A percentile compares a stretch with the other conserved stretches of the same genome.
phyloP scores from a whole-genome alignment of 2,797 vertebrate species.

The Mastacembelus armatus region DNA sequence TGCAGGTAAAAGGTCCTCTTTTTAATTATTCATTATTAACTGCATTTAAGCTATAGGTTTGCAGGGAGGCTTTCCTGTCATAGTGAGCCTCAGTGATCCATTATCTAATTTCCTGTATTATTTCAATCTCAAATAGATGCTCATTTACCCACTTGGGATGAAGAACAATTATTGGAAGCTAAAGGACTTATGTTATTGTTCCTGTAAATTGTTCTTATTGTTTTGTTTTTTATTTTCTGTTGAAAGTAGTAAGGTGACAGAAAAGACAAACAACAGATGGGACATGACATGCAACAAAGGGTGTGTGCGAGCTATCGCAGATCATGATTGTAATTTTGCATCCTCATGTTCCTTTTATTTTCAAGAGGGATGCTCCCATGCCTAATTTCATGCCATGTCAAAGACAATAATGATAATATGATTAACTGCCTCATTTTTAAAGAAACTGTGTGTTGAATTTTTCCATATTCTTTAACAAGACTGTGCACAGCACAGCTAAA shows the following conservation, averaged over 20 bases:
- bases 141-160: constrained; percentile 29
- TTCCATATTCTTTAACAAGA: too few species aligned
- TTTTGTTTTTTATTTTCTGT: neutral
- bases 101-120: constrained; percentile 53
- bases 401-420: neutral
- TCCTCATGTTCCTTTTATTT: constrained; percentile 4
- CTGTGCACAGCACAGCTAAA: too few species aligned
- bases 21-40: constrained; percentile 65
- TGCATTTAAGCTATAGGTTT: constrained; percentile 41
- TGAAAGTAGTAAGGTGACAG: neutral
- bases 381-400: neutral
- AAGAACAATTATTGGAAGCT: constrained; percentile 36
- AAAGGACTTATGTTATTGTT: constrained; percentile 9
- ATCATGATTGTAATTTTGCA: neutral
- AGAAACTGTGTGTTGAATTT: too few species aligned
- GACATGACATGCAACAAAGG: neutral
- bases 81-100: constrained; percentile 31
- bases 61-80: constrained; percentile 27
- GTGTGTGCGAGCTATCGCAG: neutral
- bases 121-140: constrained; percentile 14
- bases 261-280: neutral
- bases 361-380: neutral
- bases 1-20: constrained; percentile 43
- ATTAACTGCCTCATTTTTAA: neutral
- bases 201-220: neutral